Percentiles rank a stretch among this genome's conserved stretches.
Evolutionary conservation across 2,113 vertebrate species (phyloP).

Genomic region (Chrysemys picta): DNA sequence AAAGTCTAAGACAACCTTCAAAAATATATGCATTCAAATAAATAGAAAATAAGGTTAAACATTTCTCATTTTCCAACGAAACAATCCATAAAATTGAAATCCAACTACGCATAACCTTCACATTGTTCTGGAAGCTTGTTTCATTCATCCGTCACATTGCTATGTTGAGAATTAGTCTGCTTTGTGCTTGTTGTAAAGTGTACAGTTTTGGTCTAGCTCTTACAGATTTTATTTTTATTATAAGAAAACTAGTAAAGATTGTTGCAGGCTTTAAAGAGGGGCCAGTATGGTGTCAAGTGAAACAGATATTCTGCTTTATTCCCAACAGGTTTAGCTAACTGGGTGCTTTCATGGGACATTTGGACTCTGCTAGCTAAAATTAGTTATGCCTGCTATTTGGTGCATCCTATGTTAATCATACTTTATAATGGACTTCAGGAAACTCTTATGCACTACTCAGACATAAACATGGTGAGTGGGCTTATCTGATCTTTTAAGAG

Average conservation of each 20-base stretch:
- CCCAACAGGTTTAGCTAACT: conserved; percentile 77
- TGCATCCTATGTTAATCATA: conserved; percentile 84
- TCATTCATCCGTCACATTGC: background rate
- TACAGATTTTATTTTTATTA: background rate
- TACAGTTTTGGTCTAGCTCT: background rate
- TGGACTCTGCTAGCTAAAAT: conserved; percentile 85
- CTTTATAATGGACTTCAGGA: conserved; percentile 86
- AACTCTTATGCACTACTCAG: conserved; percentile 83
- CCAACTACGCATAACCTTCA: background rate
- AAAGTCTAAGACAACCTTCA: background rate
- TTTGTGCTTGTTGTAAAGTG: background rate
- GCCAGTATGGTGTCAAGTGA: conserved; percentile 83
- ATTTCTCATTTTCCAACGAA: background rate
- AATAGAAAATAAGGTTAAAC: background rate
- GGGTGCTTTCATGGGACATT: conserved; percentile 76
- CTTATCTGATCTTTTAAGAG: rapidly evolving
- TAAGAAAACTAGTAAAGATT: too few relatives aligned
- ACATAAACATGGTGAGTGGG: conserved; percentile 85
- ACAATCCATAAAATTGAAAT: background rate
- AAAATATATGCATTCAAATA: background rate
- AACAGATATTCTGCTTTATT: background rate
- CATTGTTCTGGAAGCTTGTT: background rate
- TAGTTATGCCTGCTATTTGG: conserved; percentile 87
- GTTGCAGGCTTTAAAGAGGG: conserved; percentile 63
- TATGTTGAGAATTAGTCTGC: background rate